A percentile compares a stretch with the other conserved stretches of the same genome.
phyloP scores from a whole-genome alignment of 30 jellyfish, hydroid and myxozoan genomes.

The Morbakka virulenta region DNA sequence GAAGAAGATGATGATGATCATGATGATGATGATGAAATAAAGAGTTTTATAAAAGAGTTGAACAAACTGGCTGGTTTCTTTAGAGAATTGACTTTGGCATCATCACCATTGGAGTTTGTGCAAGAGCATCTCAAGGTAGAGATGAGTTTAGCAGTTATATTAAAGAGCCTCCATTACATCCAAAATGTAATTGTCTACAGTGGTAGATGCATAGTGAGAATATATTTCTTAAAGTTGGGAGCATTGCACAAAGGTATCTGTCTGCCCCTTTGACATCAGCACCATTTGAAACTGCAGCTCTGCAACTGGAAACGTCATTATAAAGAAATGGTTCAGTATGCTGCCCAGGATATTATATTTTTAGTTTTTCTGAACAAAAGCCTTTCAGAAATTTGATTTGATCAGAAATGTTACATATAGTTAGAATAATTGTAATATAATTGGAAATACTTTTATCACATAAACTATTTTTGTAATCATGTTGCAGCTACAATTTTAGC shows the following conservation, averaged over 20 bases:
- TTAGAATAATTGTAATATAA: too few species aligned
- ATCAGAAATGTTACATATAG: too few species aligned
- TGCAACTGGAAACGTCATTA: slow-evolving; percentile 34
- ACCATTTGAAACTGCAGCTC: slow-evolving; percentile 42
- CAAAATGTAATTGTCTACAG: slow-evolving; percentile 8
- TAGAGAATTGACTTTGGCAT: too few species aligned
- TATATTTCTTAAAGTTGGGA: slow-evolving; percentile 11
- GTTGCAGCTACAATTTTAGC: too few species aligned
- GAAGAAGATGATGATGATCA: too few species aligned
- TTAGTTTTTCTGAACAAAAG: slow-evolving; percentile 23
- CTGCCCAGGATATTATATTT: slow-evolving; percentile 5
- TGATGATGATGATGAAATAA: too few species aligned
- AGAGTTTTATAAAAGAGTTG: too few species aligned
- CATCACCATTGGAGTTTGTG: too few species aligned
- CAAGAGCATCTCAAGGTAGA: too few species aligned
- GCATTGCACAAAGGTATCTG: slow-evolving; percentile 21
- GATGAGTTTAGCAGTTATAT: slow-evolving; percentile 21
- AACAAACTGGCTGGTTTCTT: too few species aligned
- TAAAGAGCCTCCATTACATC: slow-evolving; percentile 42
- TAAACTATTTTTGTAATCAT: too few species aligned
- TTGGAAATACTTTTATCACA: too few species aligned
- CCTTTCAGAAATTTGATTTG: background rate
- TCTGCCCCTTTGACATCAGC: slow-evolving; percentile 41
- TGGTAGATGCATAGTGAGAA: slow-evolving; percentile 40
- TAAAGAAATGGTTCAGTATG: slow-evolving; percentile 27